A percentile compares a stretch with the other conserved stretches of the same genome.
phyloP scores from a whole-genome alignment of 2,888 invertebrate genomes.

The Argyresthia albistria region DNA sequence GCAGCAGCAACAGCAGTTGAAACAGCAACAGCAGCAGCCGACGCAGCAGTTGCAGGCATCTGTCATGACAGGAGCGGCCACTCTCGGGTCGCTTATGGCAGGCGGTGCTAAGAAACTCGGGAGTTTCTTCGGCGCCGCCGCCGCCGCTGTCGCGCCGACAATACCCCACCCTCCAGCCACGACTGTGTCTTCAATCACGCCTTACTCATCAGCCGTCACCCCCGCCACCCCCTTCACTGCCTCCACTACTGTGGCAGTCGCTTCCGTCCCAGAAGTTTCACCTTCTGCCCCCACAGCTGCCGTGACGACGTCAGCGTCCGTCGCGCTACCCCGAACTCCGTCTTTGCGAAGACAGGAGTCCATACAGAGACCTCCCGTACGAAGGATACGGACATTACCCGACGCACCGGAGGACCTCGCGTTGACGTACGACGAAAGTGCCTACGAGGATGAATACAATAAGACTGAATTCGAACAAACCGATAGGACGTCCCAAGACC shows the following conservation, averaged over 20 bases:
- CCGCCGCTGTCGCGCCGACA: slow-evolving; percentile 49
- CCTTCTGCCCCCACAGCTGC: slow-evolving; percentile 44
- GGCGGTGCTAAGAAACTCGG: slow-evolving; percentile 66
- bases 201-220: slow-evolving; percentile 32
- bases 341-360: slow-evolving; percentile 62
- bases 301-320: slow-evolving; percentile 43
- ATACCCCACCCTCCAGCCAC: slow-evolving; percentile 29
- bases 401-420: slow-evolving; percentile 61
- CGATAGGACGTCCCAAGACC: slow-evolving; percentile 23
- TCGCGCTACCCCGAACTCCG: slow-evolving; percentile 51
- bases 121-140: slow-evolving; percentile 63
- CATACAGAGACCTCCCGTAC: slow-evolving; percentile 63
- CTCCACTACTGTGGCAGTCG: slow-evolving; percentile 35
- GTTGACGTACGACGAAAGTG: slow-evolving; percentile 64
- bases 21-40: slow-evolving; percentile 46
- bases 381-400: slow-evolving; percentile 57
- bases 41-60: slow-evolving; percentile 54
- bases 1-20: slow-evolving; percentile 34
- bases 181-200: slow-evolving; percentile 23
- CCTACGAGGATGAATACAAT: slow-evolving; percentile 67
- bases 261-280: slow-evolving; percentile 55
- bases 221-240: slow-evolving; percentile 44
- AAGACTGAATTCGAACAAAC: slow-evolving; percentile 66
- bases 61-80: slow-evolving; percentile 58
- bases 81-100: slow-evolving; percentile 62